Evolutionary conservation across 2,113 vertebrate genomes (phyloP).

Genomic region (Diadophis punctatus): DNA sequence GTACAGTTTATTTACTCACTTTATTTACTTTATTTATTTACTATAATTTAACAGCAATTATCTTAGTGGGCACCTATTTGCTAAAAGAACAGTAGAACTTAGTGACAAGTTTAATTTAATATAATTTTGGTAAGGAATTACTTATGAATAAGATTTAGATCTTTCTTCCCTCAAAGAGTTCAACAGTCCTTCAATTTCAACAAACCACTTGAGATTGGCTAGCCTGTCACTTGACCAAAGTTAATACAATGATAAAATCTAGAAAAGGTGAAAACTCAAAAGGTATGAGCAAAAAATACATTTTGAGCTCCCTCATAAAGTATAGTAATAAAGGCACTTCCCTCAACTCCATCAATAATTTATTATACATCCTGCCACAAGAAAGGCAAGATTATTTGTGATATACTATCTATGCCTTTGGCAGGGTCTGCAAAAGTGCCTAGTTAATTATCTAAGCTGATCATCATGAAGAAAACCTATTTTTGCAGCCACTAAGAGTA

Average conservation of each 20-base stretch:
- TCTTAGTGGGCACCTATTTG: not conserved
- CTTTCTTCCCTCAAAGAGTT: not conserved
- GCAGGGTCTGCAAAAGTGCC: not conserved
- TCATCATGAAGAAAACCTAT: not conserved
- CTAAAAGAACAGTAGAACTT: not conserved
- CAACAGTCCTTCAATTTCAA: not conserved
- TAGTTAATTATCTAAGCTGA: not conserved
- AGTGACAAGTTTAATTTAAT: not conserved
- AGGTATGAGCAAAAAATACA: not conserved
- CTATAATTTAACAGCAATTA: not conserved
- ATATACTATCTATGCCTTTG: not conserved
- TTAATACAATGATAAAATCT: not conserved
- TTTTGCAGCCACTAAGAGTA: not conserved
- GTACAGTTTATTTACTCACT: not conserved
- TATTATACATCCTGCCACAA: not conserved
- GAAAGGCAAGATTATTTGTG: not conserved
- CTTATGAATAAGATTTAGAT: not conserved
- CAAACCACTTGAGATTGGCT: not conserved
- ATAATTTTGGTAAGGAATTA: not conserved
- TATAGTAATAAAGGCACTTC: not conserved
- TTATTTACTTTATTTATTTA: too few relatives aligned
- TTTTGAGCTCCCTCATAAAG: not conserved
- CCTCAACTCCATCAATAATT: not conserved
- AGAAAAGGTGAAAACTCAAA: not conserved
- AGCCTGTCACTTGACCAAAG: not conserved